Conservation (phyloP, 1,140 invertebrate species). For the Temnothorax curvispinosus region DNA sequence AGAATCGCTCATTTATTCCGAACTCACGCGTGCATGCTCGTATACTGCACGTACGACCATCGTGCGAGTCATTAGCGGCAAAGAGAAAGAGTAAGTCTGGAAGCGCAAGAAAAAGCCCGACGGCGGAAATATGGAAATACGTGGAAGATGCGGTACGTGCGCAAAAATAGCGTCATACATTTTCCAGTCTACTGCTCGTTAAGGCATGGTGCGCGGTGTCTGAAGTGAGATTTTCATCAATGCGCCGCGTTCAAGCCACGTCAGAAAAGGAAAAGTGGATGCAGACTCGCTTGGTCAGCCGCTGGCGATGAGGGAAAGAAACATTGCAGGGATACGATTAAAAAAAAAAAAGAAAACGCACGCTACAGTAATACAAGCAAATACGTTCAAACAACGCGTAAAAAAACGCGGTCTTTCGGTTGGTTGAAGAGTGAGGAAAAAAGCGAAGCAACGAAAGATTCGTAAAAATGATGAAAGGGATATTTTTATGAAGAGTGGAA, state of each 20-base stretch:
- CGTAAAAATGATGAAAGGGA: not conserved
- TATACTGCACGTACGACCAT: not conserved
- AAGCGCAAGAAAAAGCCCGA: not conserved
- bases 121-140: conserved; percentile 48
- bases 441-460: not conserved
- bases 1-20: conserved; percentile 17
- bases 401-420: not conserved
- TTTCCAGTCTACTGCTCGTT: conserved; percentile 36
- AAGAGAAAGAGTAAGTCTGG: not conserved
- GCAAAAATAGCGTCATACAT: conserved; percentile 41
- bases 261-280: conserved; percentile 32
- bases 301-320: not conserved
- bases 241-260: conserved; percentile 1
- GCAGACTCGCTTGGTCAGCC: conserved; percentile 8
- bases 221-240: conserved; percentile 47
- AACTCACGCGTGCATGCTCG: not conserved
- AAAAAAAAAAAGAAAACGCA: not conserved
- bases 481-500: not conserved
- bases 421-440: not conserved
- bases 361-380: not conserved
- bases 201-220: not conserved
- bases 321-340: not conserved
- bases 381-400: not conserved
- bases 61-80: conserved; percentile 24
- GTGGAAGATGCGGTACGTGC: conserved; percentile 11